These are phyloP conservation scores for Stegana nigrithorax DNA, from an alignment of 2,888 invertebrate species.

Conservation along the genomic window DNA sequence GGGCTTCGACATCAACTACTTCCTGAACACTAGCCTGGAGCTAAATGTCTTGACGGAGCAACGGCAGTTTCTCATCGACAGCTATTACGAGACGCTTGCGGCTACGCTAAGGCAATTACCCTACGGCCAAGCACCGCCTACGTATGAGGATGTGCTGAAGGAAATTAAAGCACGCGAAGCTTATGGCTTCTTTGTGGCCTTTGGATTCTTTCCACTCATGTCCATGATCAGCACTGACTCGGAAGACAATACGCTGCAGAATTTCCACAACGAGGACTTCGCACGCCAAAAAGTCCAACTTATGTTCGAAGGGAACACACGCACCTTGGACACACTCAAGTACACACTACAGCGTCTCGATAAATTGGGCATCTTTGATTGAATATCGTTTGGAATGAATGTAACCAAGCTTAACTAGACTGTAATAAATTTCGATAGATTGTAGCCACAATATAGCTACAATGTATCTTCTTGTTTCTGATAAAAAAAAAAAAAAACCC, in stretches of 20 bases:
- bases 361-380: slow-evolving; percentile 58
- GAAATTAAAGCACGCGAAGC: slow-evolving; percentile 59
- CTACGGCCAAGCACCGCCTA: slow-evolving; percentile 44
- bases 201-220: slow-evolving; percentile 64
- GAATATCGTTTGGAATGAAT: too few species aligned
- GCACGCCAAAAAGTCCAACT: slow-evolving; percentile 61
- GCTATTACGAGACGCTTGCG: slow-evolving; percentile 50
- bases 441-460: too few species aligned
- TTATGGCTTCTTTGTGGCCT: slow-evolving; percentile 66
- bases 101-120: slow-evolving; percentile 48
- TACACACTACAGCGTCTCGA: slow-evolving; percentile 56
- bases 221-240: slow-evolving; percentile 64
- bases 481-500: too few species aligned
- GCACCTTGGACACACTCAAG: slow-evolving; percentile 59
- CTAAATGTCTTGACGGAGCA: slow-evolving; percentile 52
- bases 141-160: slow-evolving; percentile 46
- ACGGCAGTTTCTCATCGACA: slow-evolving; percentile 52
- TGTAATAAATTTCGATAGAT: not conserved
- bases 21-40: slow-evolving; percentile 64
- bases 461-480: too few species aligned
- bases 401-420: not conserved
- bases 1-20: slow-evolving; percentile 68
- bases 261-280: slow-evolving; percentile 58
- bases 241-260: slow-evolving; percentile 62
- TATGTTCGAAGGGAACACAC: slow-evolving; percentile 63